phyloP scores from a whole-genome alignment of 2,888 invertebrate species.

The Melanchra persicariae region DNA sequence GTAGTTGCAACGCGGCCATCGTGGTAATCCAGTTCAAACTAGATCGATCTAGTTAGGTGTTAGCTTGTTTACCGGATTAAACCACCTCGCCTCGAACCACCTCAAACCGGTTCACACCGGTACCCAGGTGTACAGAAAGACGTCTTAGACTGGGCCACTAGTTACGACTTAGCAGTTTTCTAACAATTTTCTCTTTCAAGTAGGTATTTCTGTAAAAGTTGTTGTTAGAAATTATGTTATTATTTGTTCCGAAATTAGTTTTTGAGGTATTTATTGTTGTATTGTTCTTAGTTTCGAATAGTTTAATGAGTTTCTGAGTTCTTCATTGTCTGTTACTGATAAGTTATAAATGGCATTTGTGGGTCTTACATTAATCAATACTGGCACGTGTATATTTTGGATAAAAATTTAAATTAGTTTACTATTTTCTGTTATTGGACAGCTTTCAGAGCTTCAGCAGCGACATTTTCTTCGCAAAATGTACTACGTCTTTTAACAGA shows the following conservation, averaged over 20 bases:
- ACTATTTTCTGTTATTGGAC: neutral
- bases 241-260: slow-evolving; percentile 46
- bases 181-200: slow-evolving; percentile 31
- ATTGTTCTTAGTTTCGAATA: slow-evolving; percentile 39
- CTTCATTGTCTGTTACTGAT: slow-evolving; percentile 31
- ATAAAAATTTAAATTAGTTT: neutral
- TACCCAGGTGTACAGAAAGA: slow-evolving; percentile 50
- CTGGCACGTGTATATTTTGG: slow-evolving; percentile 2
- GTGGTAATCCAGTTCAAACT: slow-evolving; percentile 82
- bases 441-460: too few relatives aligned
- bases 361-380: slow-evolving; percentile 12
- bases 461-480: neutral
- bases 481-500: too few relatives aligned
- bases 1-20: slow-evolving; percentile 69
- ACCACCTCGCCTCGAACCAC: slow-evolving; percentile 48
- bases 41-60: slow-evolving; percentile 79
- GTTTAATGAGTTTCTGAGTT: slow-evolving; percentile 38
- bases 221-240: slow-evolving; percentile 36
- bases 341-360: slow-evolving; percentile 30
- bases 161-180: slow-evolving; percentile 22
- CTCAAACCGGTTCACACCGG: slow-evolving; percentile 59
- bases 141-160: slow-evolving; percentile 13
- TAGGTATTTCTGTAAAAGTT: slow-evolving; percentile 24
- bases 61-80: slow-evolving; percentile 79
- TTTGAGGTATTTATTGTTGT: slow-evolving; percentile 29